These are phyloP conservation scores for Acromyrmex heyeri DNA, from an alignment of 1,140 invertebrate species.

Conservation along the genomic window DNA sequence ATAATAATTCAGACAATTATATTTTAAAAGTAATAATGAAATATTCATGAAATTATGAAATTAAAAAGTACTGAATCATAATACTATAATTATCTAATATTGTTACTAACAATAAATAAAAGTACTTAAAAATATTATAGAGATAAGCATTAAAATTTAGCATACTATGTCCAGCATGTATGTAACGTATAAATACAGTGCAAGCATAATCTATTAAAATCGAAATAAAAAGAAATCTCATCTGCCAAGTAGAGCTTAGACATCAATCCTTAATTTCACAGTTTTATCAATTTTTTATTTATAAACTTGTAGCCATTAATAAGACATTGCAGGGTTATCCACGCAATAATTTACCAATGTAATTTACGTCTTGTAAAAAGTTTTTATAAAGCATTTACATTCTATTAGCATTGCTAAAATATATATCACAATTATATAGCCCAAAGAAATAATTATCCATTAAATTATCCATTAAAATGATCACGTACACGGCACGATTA, in stretches of 20 bases:
- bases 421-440: background rate
- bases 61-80: too few relatives aligned
- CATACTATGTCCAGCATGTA: background rate
- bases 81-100: too few relatives aligned
- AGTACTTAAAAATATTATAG: background rate
- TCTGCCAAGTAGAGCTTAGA: background rate
- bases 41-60: background rate
- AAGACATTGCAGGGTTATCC: background rate
- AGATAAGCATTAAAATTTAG: background rate
- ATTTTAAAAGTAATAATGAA: background rate
- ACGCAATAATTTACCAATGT: background rate
- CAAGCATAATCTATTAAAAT: background rate
- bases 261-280: background rate
- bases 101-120: too few relatives aligned
- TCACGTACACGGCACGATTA: background rate
- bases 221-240: background rate
- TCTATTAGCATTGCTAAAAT: background rate
- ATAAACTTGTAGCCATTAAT: background rate
- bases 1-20: background rate
- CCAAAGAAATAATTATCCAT: background rate
- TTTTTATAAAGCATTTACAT: background rate
- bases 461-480: slow-evolving; percentile 18
- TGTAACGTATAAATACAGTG: background rate
- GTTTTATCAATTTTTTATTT: background rate
- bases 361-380: background rate